phyloP scores from a whole-genome alignment of 2,113 vertebrate genomes.

The Sylvilagus bachmani region DNA sequence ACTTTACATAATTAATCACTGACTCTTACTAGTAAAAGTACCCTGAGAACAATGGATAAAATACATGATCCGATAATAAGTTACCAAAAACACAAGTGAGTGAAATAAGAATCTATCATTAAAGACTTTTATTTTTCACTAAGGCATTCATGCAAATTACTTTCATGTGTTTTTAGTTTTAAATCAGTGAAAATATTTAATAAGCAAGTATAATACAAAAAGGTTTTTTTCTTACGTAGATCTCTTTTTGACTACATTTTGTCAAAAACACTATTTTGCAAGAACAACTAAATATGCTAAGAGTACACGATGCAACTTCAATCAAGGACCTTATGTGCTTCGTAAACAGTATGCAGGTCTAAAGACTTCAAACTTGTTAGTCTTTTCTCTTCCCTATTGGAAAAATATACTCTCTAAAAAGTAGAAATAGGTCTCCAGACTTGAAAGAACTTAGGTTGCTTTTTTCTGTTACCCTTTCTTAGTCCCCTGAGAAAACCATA shows the following conservation, averaged over 20 bases:
- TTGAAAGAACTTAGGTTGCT: not conserved
- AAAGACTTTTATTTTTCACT: constrained; percentile 54
- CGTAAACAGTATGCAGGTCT: constrained; percentile 18
- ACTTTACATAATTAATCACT: constrained; percentile 55
- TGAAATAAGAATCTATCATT: constrained; percentile 6
- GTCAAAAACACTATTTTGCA: constrained; percentile 36
- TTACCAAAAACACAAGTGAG: constrained; percentile 21
- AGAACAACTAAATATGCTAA: constrained; percentile 11
- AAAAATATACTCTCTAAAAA: constrained; percentile 53
- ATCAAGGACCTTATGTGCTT: not conserved
- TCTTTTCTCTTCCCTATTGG: constrained; percentile 53
- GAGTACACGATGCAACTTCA: not conserved
- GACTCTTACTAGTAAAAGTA: constrained; percentile 46
- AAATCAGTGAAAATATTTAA: constrained; percentile 62
- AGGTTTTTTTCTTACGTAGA: constrained; percentile 18
- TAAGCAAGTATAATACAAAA: constrained; percentile 30
- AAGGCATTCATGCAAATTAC: constrained; percentile 35
- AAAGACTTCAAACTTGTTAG: not conserved
- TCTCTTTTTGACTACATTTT: constrained; percentile 62
- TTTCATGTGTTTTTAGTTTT: constrained; percentile 61
- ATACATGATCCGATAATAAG: constrained; percentile 19
- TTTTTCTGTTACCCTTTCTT: constrained; percentile 54
- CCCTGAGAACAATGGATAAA: constrained; percentile 42
- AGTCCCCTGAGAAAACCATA: constrained; percentile 24
- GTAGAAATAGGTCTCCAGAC: not conserved